A percentile compares a stretch with the other conserved stretches of the same genome.
phyloP scores from a whole-genome alignment of 2,113 vertebrate genomes.

The Montifringilla adamsi region DNA sequence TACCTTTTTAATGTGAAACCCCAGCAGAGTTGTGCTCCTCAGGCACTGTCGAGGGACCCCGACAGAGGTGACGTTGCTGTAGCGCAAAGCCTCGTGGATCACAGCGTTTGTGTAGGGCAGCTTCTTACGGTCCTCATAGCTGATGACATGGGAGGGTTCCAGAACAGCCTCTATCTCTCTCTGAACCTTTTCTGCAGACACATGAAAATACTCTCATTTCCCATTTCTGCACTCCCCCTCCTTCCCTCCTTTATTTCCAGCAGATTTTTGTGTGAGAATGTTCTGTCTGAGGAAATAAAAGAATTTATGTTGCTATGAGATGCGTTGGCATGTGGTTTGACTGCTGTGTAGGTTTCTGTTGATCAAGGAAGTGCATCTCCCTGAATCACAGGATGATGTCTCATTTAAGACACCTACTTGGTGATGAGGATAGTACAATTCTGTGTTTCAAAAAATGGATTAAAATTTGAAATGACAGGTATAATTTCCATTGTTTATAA shows the following conservation, averaged over 20 bases:
- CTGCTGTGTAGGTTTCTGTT: neutral
- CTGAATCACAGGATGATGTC: neutral
- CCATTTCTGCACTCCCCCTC: accelerated
- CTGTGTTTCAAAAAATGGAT: neutral
- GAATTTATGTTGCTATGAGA: neutral
- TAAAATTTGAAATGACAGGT: neutral
- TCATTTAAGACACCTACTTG: neutral
- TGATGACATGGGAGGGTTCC: slow-evolving; percentile 5
- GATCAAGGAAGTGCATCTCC: neutral
- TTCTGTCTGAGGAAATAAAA: neutral
- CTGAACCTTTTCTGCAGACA: slow-evolving; percentile 52
- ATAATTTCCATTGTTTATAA: neutral
- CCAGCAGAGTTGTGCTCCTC: slow-evolving; percentile 13
- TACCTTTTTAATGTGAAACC: slow-evolving; percentile 61
- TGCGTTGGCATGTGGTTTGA: accelerated
- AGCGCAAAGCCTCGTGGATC: slow-evolving; percentile 54
- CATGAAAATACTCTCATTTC: neutral
- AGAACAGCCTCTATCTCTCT: slow-evolving; percentile 51
- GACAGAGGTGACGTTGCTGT: slow-evolving; percentile 27
- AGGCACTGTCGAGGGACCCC: slow-evolving; percentile 39
- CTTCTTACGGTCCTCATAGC: slow-evolving; percentile 44
- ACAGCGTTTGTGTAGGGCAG: slow-evolving; percentile 61
- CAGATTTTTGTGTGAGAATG: neutral
- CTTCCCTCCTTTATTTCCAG: accelerated
- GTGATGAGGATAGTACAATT: neutral